Evolutionary conservation across 2,888 invertebrate genomes (phyloP).

Genomic region (Acrocyrtus sp.): DNA sequence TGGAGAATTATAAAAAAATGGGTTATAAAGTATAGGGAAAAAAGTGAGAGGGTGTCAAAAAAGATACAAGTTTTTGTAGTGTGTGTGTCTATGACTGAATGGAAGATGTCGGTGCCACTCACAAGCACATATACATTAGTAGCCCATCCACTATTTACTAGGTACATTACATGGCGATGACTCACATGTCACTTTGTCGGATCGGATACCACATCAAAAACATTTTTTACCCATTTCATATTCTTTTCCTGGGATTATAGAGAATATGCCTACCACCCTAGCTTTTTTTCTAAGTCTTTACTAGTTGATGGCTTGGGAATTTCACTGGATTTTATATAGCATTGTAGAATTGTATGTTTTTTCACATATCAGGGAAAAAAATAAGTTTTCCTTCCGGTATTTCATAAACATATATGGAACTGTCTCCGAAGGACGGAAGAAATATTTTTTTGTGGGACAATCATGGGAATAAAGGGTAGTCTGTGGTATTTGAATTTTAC

Average conservation of each 20-base stretch:
- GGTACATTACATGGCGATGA: conserved; percentile 33
- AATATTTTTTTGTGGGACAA: too few relatives aligned
- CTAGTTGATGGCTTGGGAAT: conserved; percentile 16
- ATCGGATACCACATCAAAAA: conserved; percentile 43
- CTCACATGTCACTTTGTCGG: conserved; percentile 42
- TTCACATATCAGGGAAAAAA: too few relatives aligned
- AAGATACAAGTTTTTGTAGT: conserved; percentile 19
- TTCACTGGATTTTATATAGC: too few relatives aligned
- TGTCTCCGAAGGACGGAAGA: too few relatives aligned
- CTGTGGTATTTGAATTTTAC: too few relatives aligned
- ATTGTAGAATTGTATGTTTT: too few relatives aligned
- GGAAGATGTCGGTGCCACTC: conserved; percentile 10
- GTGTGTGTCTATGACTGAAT: conserved; percentile 7
- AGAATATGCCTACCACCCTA: not conserved
- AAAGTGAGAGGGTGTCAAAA: conserved; percentile 30
- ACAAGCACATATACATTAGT: not conserved
- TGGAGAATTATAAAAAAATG: too few relatives aligned
- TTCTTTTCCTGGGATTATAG: not conserved
- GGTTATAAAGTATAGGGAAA: too few relatives aligned
- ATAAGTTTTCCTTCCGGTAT: too few relatives aligned
- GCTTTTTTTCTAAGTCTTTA: not conserved
- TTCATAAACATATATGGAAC: too few relatives aligned
- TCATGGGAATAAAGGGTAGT: too few relatives aligned
- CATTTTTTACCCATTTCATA: conserved; percentile 39
- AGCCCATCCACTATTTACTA: too few relatives aligned